Base-by-base conservation (phyloP, 2,113 vertebrate species). In the Triplophysa siluroides region DNA sequence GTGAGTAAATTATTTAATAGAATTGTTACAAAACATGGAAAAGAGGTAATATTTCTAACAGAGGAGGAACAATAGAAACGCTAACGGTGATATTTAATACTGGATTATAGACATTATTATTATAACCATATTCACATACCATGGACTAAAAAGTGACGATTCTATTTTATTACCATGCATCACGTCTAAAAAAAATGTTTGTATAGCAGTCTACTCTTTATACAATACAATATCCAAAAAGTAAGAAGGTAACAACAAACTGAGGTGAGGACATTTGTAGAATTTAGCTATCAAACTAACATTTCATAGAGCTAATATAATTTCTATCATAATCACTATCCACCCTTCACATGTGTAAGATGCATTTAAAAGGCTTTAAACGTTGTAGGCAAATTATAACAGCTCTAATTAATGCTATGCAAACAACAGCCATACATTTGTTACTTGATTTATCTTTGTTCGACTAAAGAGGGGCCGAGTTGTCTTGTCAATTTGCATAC, bases 371-470 rank as follows among this genome's bases (percentile, higher is more conserved):
- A 87, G 86, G 87, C 91, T 83, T 78, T 78, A 83, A 84, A 90
- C 90, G 87, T 90, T 92, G 88, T 41, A 85, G 87, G 89, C 89
- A 93, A 94, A 93, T 92, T 92, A 92, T 93, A 93, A 91, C 90
- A 90, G 84, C 88, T 89, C 89, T 92, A 92, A 92, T 93, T 93
- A 93, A 92, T 88, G 78, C 90, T 88, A 91, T 91, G 91, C 91
- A 92, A 92, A 92, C 92, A 90, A 91, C 88, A 89, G 86, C 89
- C 85, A 85, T 79, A 90, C 87, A 88, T 93, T 91, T 92, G 92
- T 91, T 90, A 91, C 90, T 90, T 93, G 93, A 93, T 93, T 94
- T 91, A 93, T 92, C 87, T 88, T 86, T 87, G 87, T 89, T 90
- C 85, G 88, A 86, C 87, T 91, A 92, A 92, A 90, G 88, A 91